These are phyloP conservation scores for Bradypodion ventrale DNA, from an alignment of 2,797 vertebrate species.

Conservation along the genomic window DNA sequence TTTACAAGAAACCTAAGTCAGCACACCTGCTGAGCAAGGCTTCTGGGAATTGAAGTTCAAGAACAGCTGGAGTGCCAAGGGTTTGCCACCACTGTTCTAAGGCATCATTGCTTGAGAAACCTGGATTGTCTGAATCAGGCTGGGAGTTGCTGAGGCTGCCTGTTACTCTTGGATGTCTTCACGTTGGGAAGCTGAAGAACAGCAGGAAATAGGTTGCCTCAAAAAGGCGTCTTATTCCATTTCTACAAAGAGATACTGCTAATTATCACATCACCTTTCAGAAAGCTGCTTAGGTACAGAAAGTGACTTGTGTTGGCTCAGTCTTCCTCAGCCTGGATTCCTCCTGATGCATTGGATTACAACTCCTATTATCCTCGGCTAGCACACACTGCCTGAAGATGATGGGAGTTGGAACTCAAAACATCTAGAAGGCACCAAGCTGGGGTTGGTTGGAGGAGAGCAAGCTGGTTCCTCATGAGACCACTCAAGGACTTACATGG, in stretches of 20 bases:
- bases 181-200: not conserved
- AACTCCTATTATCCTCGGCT: not conserved
- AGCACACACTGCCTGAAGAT: not conserved
- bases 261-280: not conserved
- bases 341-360: not conserved
- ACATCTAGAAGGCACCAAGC: not conserved
- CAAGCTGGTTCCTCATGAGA: not conserved
- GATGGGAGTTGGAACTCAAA: not conserved
- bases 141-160: too few relatives aligned
- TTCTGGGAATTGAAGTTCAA: too few relatives aligned
- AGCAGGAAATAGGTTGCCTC: not conserved
- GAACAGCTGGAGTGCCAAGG: too few relatives aligned
- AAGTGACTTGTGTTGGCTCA: not conserved
- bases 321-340: too few relatives aligned
- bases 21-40: too few relatives aligned
- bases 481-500: not conserved
- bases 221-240: not conserved
- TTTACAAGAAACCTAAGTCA: too few relatives aligned
- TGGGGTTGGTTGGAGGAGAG: not conserved
- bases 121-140: too few relatives aligned
- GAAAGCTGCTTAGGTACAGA: not conserved
- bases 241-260: not conserved
- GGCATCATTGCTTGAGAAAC: not conserved
- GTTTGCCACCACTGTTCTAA: too few relatives aligned
- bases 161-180: not conserved